Conservation (phyloP, 2,113 vertebrate species). For the Atlantisia rogersi region DNA sequence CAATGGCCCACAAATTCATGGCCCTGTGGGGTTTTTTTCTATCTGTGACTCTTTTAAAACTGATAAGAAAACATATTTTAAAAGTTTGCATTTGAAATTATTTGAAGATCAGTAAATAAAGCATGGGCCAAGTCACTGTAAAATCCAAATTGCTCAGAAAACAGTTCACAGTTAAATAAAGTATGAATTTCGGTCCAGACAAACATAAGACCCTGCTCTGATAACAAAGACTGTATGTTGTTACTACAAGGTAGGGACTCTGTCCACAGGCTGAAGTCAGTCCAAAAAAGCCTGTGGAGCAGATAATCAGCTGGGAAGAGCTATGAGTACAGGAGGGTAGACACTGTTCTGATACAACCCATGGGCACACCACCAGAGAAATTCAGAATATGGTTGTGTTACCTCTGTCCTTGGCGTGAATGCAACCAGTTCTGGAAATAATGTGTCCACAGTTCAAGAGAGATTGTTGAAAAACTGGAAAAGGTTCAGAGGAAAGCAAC, state of each 20-base stretch:
- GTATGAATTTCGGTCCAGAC: background rate
- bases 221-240: background rate
- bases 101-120: background rate
- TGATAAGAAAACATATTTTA: background rate
- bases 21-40: background rate
- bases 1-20: rapidly evolving
- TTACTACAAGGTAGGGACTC: background rate
- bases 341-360: background rate
- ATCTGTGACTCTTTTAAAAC: background rate
- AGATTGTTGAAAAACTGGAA: constrained; percentile 48
- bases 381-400: background rate
- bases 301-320: background rate
- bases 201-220: background rate
- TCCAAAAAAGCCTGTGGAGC: background rate
- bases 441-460: background rate
- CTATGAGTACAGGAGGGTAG: background rate
- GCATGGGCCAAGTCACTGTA: background rate
- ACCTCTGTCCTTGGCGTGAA: constrained; percentile 25
- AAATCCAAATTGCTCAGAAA: background rate
- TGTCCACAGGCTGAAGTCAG: background rate
- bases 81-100: background rate
- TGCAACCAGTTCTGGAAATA: constrained; percentile 18
- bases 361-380: background rate
- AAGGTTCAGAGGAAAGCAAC: constrained; percentile 44
- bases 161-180: background rate